phyloP scores from a whole-genome alignment of 2,113 vertebrate genomes.

The Etheostoma spectabile region DNA sequence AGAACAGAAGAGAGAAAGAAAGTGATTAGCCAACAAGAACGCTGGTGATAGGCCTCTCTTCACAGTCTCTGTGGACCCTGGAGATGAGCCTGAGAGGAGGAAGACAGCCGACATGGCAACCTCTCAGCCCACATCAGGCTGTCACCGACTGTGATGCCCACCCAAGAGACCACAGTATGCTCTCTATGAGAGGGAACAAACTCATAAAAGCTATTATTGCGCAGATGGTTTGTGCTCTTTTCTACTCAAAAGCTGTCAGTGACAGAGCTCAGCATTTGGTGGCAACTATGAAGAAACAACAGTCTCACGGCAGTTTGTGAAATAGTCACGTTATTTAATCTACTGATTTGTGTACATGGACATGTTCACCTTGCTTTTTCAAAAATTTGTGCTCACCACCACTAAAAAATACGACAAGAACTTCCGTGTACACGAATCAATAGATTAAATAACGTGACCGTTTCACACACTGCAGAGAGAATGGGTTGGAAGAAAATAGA shows the following conservation, averaged over 20 bases:
- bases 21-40: conserved; percentile 74
- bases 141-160: conserved; percentile 73
- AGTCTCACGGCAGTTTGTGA: no score
- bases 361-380: no score
- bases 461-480: no score
- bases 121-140: conserved; percentile 84
- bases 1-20: conserved; percentile 46
- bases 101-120: conserved; percentile 81
- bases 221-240: conserved; percentile 79
- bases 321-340: no score
- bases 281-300: conserved; percentile 9
- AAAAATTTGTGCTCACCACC: no score
- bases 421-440: no score
- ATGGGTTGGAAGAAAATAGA: conserved; percentile 12
- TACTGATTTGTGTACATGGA: no score
- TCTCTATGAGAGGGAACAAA: conserved; percentile 52
- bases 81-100: conserved; percentile 74
- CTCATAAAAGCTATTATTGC: conserved; percentile 80
- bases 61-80: conserved; percentile 75
- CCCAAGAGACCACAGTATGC: conserved; percentile 71
- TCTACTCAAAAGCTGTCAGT: conserved; percentile 63
- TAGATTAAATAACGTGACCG: no score
- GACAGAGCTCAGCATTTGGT: conserved; percentile 36
- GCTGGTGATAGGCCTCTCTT: conserved; percentile 67
- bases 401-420: no score